Base-by-base conservation (phyloP, 2,797 vertebrate species). In the Gymnoscopelus microlampas region DNA sequence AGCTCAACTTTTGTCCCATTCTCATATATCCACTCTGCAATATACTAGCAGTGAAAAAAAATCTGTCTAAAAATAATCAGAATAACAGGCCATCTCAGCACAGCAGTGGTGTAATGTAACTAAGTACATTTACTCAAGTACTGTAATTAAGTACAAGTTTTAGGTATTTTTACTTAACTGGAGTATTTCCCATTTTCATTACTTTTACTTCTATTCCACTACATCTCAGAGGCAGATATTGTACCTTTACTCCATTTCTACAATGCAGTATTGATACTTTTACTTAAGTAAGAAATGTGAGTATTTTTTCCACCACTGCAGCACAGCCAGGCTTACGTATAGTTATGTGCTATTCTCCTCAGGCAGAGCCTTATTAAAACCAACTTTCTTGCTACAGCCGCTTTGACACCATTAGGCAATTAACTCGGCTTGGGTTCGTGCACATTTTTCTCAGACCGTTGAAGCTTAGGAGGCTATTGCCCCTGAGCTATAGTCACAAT, bases 361-460 rank as follows among this genome's bases (percentile, higher is more conserved):
- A 2, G 7, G 26, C 51, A 23, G n/a, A 63, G 47, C 26, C 39
- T 47, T 44, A 49, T 59, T 60, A 53, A 67, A 61, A 65, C 39
- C 68, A 77, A 69, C 73, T 66, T 12, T 4, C 32, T 66, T 68
- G 68, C 73, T 55, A 3, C 57, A 50, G 53, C 53, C 55, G 69
- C 68, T 71, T 66, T 54, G 61, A 66, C 69, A 62, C 53, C 70
- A 73, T 72, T 66, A 74, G 53, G 64, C 71, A 74, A 81, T 81
- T 82, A 85, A 70, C 48, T 55, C 50, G 63, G 63, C 49, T 47
- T 59, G 24, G 44, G 26, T 71, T 68, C 26, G 60, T 29, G 14
- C 12, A 12, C 49, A 58, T 54, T 68, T 60, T 19, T n/a, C 47
- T 7, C n/a, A 39, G 64, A 48, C 49, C 29, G 50, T 66, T 66